Evolutionary conservation across 35 echinoderm and acorn worm genomes (phyloP).

Genomic region (Ophioderma brevispina): DNA sequence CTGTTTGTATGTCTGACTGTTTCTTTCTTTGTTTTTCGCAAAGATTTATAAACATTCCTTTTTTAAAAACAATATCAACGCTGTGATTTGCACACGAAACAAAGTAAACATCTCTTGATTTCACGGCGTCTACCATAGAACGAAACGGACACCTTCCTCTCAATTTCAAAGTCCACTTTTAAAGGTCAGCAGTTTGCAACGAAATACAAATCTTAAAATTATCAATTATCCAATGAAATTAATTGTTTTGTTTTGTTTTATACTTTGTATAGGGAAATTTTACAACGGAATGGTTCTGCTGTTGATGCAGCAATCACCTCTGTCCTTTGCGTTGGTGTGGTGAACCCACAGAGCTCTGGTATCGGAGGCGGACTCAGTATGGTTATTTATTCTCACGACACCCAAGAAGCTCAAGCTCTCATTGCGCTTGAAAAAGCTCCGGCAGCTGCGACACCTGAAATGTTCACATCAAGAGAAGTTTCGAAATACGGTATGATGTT

Average conservation of each 20-base stretch:
- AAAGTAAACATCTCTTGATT: too few relatives aligned
- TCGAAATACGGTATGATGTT: constrained; percentile 59
- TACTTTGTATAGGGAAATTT: background rate
- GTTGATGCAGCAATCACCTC: background rate
- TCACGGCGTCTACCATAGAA: background rate
- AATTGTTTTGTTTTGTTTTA: background rate
- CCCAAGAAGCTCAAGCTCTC: background rate
- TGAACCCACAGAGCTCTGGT: background rate
- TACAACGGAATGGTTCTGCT: background rate
- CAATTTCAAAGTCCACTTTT: background rate
- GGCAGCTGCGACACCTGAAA: background rate
- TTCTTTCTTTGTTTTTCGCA: too few relatives aligned
- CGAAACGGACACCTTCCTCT: background rate
- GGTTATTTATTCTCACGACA: background rate
- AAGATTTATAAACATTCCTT: too few relatives aligned
- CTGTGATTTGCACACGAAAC: too few relatives aligned
- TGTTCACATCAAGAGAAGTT: background rate
- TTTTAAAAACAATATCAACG: too few relatives aligned
- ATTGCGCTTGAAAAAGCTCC: background rate
- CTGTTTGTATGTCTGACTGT: too few relatives aligned
- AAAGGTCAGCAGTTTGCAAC: background rate
- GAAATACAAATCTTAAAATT: background rate
- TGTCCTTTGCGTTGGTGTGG: background rate
- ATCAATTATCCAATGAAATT: background rate
- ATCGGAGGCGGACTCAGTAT: background rate